phyloP scores from a whole-genome alignment of 2,797 vertebrate species.

The Lophura swinhoii region DNA sequence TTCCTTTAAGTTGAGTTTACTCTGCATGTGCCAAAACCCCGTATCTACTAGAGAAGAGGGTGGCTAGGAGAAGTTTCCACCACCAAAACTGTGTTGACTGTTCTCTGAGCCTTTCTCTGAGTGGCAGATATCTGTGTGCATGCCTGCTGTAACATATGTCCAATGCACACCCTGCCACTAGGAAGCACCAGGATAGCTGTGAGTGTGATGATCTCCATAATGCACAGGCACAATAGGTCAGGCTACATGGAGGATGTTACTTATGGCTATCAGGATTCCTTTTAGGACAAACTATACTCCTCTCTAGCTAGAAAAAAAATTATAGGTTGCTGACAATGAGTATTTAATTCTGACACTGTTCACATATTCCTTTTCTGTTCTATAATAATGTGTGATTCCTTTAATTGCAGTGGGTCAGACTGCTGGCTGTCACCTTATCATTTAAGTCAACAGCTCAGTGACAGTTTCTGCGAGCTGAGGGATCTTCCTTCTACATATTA shows the following conservation, averaged over 20 bases:
- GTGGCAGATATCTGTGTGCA: background rate
- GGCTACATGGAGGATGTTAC: background rate
- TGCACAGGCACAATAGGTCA: background rate
- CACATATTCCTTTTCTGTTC: background rate
- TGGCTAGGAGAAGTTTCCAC: background rate
- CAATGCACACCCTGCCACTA: background rate
- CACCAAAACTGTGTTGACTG: background rate
- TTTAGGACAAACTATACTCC: background rate
- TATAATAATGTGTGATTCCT: background rate
- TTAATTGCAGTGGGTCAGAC: background rate
- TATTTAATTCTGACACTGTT: background rate
- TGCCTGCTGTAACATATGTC: rapidly evolving
- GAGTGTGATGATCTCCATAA: background rate
- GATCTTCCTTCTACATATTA: background rate
- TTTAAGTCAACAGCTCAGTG: background rate
- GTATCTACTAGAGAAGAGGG: background rate
- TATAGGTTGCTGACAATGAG: too few species aligned
- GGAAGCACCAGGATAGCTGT: background rate
- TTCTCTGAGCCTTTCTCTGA: background rate
- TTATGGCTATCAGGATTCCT: background rate
- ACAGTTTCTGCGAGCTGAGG: background rate
- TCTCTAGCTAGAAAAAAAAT: background rate
- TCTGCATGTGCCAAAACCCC: background rate
- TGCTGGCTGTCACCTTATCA: background rate
- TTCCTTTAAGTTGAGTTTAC: background rate